A percentile compares a stretch with the other conserved stretches of the same genome.
Conservation (phyloP, 2,797 vertebrate genomes). For the Sphenopsis melanotis region DNA sequence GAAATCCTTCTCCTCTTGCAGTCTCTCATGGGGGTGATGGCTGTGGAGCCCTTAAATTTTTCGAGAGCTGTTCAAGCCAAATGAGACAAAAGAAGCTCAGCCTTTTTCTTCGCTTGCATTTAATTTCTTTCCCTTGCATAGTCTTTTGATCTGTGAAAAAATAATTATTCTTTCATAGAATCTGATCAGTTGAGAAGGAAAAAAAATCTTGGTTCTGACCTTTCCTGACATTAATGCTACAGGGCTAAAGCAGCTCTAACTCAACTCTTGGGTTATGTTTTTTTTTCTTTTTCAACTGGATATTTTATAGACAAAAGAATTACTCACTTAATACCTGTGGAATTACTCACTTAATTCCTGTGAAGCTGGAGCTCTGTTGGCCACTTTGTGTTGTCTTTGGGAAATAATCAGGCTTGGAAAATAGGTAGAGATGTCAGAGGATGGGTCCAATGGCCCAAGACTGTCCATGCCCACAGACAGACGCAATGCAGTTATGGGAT, state of each 20-base stretch:
- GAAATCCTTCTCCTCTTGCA: neutral
- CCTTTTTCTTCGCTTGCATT: neutral
- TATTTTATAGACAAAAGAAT: neutral
- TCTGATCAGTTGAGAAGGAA: neutral
- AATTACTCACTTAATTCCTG: neutral
- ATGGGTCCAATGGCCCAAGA: accelerated
- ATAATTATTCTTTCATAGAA: neutral
- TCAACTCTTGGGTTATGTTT: neutral
- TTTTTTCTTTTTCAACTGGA: neutral
- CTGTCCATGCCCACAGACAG: too few species aligned
- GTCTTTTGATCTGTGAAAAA: neutral
- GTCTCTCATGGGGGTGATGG: neutral
- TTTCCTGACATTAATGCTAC: neutral
- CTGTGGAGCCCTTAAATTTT: neutral
- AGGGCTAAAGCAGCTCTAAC: neutral
- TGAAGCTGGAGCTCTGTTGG: neutral
- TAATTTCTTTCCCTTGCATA: neutral
- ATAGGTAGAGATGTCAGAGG: accelerated
- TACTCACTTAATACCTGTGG: neutral
- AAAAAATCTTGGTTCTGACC: neutral
- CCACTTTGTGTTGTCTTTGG: neutral
- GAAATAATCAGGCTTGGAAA: neutral
- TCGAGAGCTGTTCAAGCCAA: neutral
- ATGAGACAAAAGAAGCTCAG: neutral
- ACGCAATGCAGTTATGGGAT: accelerated